These are phyloP conservation scores for Thelaira solivaga DNA, from an alignment of 2,888 invertebrate genomes.

Conservation along the genomic window DNA sequence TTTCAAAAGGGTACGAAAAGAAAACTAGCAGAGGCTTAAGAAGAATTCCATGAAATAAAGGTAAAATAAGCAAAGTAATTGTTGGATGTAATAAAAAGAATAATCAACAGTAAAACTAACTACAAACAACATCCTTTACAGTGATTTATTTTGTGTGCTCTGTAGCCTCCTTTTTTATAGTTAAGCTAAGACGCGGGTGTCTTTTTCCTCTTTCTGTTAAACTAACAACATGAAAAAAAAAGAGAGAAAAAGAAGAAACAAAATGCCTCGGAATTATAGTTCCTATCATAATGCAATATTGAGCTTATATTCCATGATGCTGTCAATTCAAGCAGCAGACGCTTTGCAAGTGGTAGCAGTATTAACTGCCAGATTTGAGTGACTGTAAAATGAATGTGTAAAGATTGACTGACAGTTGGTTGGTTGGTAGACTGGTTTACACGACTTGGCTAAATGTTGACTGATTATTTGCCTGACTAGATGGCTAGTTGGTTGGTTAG, in stretches of 20 bases:
- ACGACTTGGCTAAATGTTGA: slow-evolving; percentile 27
- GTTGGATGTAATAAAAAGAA: slow-evolving; percentile 48
- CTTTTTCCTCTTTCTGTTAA: slow-evolving; percentile 3
- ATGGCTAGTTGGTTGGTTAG: slow-evolving; percentile 52
- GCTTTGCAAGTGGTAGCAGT: slow-evolving; percentile 44
- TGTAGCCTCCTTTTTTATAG: slow-evolving; percentile 8
- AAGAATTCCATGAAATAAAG: too few relatives aligned
- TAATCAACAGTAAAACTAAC: slow-evolving; percentile 8
- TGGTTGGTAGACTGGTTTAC: slow-evolving; percentile 49
- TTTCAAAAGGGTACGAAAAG: slow-evolving; percentile 18
- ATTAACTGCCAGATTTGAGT: slow-evolving; percentile 69
- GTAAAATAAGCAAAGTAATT: slow-evolving; percentile 49
- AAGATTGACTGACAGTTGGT: slow-evolving; percentile 67
- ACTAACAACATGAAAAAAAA: neutral
- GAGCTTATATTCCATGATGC: slow-evolving; percentile 19
- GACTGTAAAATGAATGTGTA: slow-evolving; percentile 61
- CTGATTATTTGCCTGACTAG: slow-evolving; percentile 65
- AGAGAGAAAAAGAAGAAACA: slow-evolving; percentile 2
- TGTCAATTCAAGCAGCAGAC: neutral
- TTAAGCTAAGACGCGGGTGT: slow-evolving; percentile 58
- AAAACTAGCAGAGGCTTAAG: neutral
- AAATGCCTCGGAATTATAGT: slow-evolving; percentile 50
- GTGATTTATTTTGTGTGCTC: neutral
- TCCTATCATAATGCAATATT: slow-evolving; percentile 37
- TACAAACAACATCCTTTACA: slow-evolving; percentile 15